These are phyloP conservation scores for Euclidia mi DNA, from an alignment of 2,888 invertebrate species.

Conservation along the genomic window DNA sequence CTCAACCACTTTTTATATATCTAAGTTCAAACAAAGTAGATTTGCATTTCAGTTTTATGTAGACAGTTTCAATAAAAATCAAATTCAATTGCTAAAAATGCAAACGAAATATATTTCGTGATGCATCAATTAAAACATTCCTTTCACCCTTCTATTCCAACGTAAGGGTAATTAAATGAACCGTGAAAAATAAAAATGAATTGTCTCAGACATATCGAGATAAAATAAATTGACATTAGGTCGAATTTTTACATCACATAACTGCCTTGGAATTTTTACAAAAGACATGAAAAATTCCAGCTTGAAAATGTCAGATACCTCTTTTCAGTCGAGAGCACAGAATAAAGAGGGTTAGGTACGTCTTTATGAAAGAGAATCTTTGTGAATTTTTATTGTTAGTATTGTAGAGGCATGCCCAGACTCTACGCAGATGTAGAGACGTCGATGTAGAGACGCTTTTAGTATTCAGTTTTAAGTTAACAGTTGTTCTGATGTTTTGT, in stretches of 20 bases:
- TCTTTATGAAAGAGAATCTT: slow-evolving; percentile 45
- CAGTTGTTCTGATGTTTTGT: slow-evolving; percentile 20
- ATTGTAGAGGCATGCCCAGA: slow-evolving; percentile 37
- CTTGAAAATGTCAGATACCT: slow-evolving; percentile 39
- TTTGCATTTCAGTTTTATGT: too few species aligned
- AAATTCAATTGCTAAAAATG: too few species aligned
- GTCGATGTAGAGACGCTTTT: slow-evolving; percentile 24
- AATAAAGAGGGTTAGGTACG: slow-evolving; percentile 42
- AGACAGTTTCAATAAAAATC: too few species aligned
- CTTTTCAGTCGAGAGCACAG: slow-evolving; percentile 33
- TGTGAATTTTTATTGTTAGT: slow-evolving; percentile 54
- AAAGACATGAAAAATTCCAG: slow-evolving; percentile 26
- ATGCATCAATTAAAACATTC: not conserved
- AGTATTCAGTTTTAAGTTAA: slow-evolving; percentile 36
- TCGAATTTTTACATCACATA: slow-evolving; percentile 3
- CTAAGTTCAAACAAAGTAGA: too few species aligned
- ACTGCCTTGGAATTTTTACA: slow-evolving; percentile 8
- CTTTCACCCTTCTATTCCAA: not conserved
- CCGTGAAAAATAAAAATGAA: slow-evolving; percentile 1
- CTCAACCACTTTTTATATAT: too few species aligned
- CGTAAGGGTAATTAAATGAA: not conserved
- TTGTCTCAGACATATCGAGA: slow-evolving; percentile 6
- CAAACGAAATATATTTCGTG: not conserved
- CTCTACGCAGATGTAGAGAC: slow-evolving; percentile 33
- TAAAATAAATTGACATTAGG: slow-evolving; percentile 4